Conservation (phyloP, 2,113 vertebrate genomes). For the Sclerurus mexicanus region DNA sequence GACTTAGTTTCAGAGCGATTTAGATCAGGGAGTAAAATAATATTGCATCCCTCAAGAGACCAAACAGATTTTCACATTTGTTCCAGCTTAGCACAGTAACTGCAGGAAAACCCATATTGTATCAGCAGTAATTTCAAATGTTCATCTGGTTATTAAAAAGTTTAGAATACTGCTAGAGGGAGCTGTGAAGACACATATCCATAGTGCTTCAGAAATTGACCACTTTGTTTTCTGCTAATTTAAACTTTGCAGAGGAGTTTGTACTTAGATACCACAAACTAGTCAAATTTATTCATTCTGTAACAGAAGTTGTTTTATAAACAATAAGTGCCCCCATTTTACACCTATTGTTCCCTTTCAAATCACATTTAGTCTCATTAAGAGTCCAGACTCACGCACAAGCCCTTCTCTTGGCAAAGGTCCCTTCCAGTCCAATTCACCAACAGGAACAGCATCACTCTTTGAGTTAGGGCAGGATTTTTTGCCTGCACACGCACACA, state of each 20-base stretch:
- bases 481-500: no score
- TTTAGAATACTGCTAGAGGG: not conserved
- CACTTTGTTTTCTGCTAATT: not conserved
- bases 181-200: not conserved
- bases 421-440: not conserved
- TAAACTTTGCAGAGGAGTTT: not conserved
- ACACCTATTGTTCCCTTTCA: not conserved
- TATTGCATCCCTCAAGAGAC: not conserved
- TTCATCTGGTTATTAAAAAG: not conserved
- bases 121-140: not conserved
- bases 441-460: not conserved
- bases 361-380: not conserved
- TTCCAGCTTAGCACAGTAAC: not conserved
- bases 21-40: not conserved
- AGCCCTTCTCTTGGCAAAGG: not conserved
- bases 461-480: not conserved
- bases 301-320: not conserved
- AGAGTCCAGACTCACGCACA: not conserved
- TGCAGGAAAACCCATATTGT: not conserved
- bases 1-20: not conserved
- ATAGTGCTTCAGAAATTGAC: not conserved
- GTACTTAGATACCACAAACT: not conserved
- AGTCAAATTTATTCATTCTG: not conserved
- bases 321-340: not conserved
- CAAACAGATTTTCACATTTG: constrained; percentile 3